A percentile compares a stretch with the other conserved stretches of the same genome.
Evolutionary conservation across 2,888 invertebrate species (phyloP).

Genomic region (Aricia artaxerxes): DNA sequence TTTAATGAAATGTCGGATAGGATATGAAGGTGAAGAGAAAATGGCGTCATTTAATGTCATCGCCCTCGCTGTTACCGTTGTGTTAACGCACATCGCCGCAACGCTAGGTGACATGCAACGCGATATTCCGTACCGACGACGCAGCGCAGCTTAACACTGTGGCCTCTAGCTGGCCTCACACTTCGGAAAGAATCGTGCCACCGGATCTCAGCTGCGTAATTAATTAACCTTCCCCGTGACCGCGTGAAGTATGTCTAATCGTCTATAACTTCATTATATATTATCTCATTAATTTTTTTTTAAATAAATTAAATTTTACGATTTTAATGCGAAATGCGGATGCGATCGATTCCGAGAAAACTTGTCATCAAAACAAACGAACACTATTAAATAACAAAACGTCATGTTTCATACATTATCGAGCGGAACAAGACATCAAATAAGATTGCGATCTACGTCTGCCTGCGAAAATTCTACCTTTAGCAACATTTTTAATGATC

Average conservation of each 20-base stretch:
- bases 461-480: neutral
- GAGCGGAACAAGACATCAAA: neutral
- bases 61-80: too few species aligned
- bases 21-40: too few species aligned
- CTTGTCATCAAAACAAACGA: neutral
- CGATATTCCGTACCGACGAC: too few species aligned
- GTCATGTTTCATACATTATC: neutral
- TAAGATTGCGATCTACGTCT: neutral
- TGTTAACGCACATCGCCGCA: too few species aligned
- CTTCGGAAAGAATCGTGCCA: neutral
- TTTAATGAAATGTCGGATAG: too few species aligned
- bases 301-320: neutral
- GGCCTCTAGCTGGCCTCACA: neutral
- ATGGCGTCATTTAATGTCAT: too few species aligned
- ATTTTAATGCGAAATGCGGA: neutral
- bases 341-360: neutral
- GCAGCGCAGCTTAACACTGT: too few species aligned
- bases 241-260: neutral
- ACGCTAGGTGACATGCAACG: too few species aligned
- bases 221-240: slow-evolving; percentile 7
- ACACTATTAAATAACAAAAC: neutral
- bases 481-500: slow-evolving; percentile 5
- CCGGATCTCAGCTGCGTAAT: neutral
- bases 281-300: neutral
- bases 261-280: neutral